Conservation (phyloP, 2,113 vertebrate genomes). For the Siniperca chuatsi region DNA sequence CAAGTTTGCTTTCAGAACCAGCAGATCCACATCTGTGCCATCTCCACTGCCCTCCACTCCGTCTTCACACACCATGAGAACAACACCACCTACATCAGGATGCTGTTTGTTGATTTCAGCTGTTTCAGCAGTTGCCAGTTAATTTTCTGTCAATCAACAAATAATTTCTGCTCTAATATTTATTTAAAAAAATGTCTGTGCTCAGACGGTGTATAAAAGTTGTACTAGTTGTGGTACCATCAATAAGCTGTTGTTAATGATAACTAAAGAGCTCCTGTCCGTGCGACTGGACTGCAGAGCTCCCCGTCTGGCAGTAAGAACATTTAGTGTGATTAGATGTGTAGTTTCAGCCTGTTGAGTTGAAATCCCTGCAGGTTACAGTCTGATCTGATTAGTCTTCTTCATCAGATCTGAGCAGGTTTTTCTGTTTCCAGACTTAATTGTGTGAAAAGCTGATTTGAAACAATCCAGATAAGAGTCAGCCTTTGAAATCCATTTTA, state of each 20-base stretch:
- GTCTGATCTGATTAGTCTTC: slow-evolving; percentile 33
- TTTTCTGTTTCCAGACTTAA: slow-evolving; percentile 10
- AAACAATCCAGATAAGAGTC: background rate
- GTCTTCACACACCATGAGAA: no score
- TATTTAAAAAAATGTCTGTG: background rate
- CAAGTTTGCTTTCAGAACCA: no score
- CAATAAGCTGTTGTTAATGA: background rate
- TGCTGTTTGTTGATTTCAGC: no score
- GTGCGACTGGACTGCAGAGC: background rate
- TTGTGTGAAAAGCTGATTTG: background rate
- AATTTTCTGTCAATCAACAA: no score
- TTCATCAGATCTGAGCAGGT: background rate
- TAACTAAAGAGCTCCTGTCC: background rate
- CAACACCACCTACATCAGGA: no score
- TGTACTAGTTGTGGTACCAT: background rate
- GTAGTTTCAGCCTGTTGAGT: background rate
- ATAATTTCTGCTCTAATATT: no score
- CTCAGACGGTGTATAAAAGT: background rate
- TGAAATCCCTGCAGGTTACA: slow-evolving; percentile 22
- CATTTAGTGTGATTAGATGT: slow-evolving; percentile 29
- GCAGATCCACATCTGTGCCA: no score
- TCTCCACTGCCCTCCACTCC: no score
- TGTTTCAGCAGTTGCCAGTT: background rate
- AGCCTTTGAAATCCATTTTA: background rate
- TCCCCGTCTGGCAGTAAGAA: background rate